Evolutionary conservation across 2,113 vertebrate species (phyloP).

Genomic region (Myrmecobius fasciatus): DNA sequence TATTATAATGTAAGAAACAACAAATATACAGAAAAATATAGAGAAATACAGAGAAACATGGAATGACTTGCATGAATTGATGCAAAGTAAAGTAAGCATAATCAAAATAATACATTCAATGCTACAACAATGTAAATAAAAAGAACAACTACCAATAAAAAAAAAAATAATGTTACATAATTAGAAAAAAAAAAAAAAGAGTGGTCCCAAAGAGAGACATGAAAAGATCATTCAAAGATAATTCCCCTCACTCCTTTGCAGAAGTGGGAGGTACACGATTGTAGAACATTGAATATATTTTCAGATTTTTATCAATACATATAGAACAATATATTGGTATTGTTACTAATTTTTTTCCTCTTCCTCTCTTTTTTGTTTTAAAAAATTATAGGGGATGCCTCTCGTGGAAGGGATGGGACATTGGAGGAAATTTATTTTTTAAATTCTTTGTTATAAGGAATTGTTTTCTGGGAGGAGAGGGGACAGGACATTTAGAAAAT

Average conservation of each 20-base stretch:
- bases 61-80: neutral
- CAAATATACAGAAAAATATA: neutral
- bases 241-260: neutral
- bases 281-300: neutral
- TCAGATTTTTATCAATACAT: neutral
- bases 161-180: neutral
- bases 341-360: neutral
- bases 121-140: neutral
- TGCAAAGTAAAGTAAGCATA: neutral
- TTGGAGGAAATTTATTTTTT: neutral
- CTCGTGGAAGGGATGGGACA: neutral
- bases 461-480: neutral
- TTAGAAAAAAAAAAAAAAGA: neutral
- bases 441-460: neutral
- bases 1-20: neutral
- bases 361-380: neutral
- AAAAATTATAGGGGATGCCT: neutral
- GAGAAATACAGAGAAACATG: neutral
- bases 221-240: neutral
- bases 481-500: neutral
- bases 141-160: neutral
- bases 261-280: no score
- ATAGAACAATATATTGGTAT: neutral
- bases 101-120: neutral
- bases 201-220: neutral